Evolutionary conservation across 1,140 invertebrate genomes (phyloP).

Genomic region (Lucilia cuprina): DNA sequence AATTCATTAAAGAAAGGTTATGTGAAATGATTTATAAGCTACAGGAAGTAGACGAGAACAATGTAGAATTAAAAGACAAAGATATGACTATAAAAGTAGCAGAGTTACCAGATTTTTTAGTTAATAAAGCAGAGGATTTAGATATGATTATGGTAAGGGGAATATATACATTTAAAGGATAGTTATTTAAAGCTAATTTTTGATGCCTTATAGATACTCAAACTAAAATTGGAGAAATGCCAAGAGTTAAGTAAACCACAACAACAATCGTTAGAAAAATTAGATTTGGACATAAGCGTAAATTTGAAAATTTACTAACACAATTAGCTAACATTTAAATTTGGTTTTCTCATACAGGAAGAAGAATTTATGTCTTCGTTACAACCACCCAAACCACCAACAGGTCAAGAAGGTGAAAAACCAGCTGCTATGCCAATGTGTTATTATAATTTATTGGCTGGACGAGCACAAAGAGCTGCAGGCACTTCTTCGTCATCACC

Average conservation of each 20-base stretch:
- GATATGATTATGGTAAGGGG: constrained; percentile 53
- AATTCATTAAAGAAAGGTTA: constrained; percentile 65
- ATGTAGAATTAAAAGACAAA: constrained; percentile 49
- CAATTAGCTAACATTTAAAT: too few species aligned
- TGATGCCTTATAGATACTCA: constrained; percentile 47
- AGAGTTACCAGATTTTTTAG: constrained; percentile 52
- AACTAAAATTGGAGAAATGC: constrained; percentile 56
- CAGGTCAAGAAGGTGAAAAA: constrained; percentile 51
- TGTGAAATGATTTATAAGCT: constrained; percentile 61
- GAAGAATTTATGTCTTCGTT: constrained; percentile 45
- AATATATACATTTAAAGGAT: not conserved
- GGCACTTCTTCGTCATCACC: constrained; percentile 58
- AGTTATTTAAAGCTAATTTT: not conserved
- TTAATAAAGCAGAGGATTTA: constrained; percentile 51
- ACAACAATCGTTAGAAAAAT: constrained; percentile 48
- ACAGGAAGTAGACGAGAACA: constrained; percentile 59
- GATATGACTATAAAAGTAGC: constrained; percentile 50
- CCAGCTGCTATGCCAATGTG: constrained; percentile 60
- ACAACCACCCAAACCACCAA: constrained; percentile 49
- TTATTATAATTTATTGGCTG: constrained; percentile 59
- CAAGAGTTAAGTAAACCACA: constrained; percentile 55
- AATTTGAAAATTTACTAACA: not conserved
- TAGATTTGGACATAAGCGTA: constrained; percentile 49
- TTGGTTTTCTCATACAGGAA: constrained; percentile 17
- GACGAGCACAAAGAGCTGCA: constrained; percentile 52